Conservation (phyloP, 2,888 invertebrate species). For the Ectropis crepuscularia region DNA sequence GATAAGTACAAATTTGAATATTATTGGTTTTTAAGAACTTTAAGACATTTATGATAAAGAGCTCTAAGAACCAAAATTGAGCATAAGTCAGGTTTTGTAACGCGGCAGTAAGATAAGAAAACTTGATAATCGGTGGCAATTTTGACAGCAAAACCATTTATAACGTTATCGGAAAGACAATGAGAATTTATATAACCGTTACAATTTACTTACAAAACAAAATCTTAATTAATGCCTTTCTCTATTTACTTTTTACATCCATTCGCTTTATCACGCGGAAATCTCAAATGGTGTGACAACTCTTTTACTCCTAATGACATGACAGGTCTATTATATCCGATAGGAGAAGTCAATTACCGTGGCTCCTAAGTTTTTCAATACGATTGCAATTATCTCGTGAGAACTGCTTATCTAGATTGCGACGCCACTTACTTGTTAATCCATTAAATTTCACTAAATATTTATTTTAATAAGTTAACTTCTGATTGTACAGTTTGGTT, state of each 20-base stretch:
- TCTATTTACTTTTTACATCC: constrained; percentile 22
- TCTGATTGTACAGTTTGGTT: constrained; percentile 43
- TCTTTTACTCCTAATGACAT: constrained; percentile 26
- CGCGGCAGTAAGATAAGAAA: neutral
- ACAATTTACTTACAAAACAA: constrained; percentile 17
- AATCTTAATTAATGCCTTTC: constrained; percentile 28
- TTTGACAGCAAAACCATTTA: neutral
- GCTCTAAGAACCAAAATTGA: too few species aligned
- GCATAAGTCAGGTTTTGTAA: too few species aligned
- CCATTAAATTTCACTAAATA: constrained; percentile 68
- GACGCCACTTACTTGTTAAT: constrained; percentile 47
- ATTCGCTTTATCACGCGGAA: constrained; percentile 30
- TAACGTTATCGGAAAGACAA: constrained; percentile 7
- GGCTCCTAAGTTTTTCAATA: constrained; percentile 60
- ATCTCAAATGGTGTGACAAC: constrained; percentile 25
- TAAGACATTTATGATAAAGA: too few species aligned
- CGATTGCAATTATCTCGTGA: constrained; percentile 66
- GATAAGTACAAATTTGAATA: too few species aligned
- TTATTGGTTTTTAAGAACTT: too few species aligned
- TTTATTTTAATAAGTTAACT: constrained; percentile 71
- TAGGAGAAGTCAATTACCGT: constrained; percentile 29
- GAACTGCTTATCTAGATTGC: constrained; percentile 59
- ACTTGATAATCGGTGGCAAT: neutral
- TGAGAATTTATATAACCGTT: constrained; percentile 17
- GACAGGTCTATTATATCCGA: constrained; percentile 18